Conservation (phyloP, 2,888 invertebrate species). For the Tetragnatha montana region DNA sequence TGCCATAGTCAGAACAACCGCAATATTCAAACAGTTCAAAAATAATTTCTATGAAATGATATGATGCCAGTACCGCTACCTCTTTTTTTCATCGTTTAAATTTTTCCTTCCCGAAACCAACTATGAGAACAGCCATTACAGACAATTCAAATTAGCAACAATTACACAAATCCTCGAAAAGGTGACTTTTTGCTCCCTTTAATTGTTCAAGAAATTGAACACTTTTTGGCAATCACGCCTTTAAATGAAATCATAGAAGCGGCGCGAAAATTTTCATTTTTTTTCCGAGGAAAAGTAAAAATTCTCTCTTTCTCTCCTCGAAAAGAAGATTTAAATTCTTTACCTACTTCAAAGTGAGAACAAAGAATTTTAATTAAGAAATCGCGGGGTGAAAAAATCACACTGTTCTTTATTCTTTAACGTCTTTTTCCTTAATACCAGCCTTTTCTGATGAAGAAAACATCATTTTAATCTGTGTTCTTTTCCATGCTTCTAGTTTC, state of each 20-base stretch:
- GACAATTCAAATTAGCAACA: background rate
- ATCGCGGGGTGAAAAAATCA: background rate
- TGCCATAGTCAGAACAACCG: too few species aligned
- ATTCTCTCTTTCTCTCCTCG: background rate
- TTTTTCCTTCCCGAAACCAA: too few species aligned
- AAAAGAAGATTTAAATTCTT: slow-evolving; percentile 10
- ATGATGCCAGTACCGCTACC: too few species aligned
- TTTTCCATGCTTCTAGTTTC: background rate
- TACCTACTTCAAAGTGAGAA: slow-evolving; percentile 22
- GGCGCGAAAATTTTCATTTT: background rate
- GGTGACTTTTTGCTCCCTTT: background rate
- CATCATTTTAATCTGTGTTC: slow-evolving; percentile 13
- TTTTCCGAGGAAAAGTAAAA: background rate
- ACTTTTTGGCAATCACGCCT: background rate
- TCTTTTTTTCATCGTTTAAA: too few species aligned
- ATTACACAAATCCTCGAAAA: background rate
- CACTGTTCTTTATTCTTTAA: background rate
- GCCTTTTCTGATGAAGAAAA: slow-evolving; percentile 22
- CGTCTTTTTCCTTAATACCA: background rate
- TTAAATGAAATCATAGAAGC: background rate
- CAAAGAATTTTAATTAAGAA: slow-evolving; percentile 36
- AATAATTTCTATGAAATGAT: too few species aligned
- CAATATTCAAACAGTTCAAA: too few species aligned
- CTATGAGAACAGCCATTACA: background rate
- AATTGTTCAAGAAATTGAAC: background rate